A percentile compares a stretch with the other conserved stretches of the same genome.
phyloP scores from a whole-genome alignment of 2,113 vertebrate genomes.

The Cinclus cinclus region DNA sequence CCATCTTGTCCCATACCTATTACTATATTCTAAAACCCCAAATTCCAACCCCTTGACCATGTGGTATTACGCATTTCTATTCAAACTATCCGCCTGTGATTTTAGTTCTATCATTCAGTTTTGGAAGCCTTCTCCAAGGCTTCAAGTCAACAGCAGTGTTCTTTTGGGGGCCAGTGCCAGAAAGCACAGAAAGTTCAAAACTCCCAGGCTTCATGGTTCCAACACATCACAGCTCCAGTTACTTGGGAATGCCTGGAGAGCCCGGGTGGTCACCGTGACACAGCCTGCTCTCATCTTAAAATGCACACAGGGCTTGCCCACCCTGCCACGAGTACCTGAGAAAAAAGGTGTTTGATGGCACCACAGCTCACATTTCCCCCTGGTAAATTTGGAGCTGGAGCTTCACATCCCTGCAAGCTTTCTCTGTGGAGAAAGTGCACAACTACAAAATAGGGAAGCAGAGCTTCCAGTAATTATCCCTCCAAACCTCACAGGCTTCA shows the following conservation, averaged over 20 bases:
- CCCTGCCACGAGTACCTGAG: background rate
- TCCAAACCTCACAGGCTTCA: background rate
- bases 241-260: background rate
- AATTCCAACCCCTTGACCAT: too few relatives aligned
- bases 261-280: rapidly evolving
- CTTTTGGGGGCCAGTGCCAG: too few relatives aligned
- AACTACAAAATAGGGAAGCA: rapidly evolving
- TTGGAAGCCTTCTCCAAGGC: too few relatives aligned
- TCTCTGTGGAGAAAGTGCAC: background rate
- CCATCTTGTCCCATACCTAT: too few relatives aligned
- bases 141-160: too few relatives aligned
- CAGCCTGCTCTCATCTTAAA: background rate
- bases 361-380: background rate
- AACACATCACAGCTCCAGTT: background rate
- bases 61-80: too few relatives aligned
- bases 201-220: too few relatives aligned
- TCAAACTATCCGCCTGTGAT: too few relatives aligned
- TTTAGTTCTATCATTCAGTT: too few relatives aligned
- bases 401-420: background rate
- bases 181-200: too few relatives aligned
- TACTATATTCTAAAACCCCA: too few relatives aligned
- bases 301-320: background rate
- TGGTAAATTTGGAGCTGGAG: background rate
- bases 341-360: too few relatives aligned
- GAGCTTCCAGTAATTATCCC: background rate